phyloP scores from a whole-genome alignment of 2,113 vertebrate genomes.

The Zeus faber region DNA sequence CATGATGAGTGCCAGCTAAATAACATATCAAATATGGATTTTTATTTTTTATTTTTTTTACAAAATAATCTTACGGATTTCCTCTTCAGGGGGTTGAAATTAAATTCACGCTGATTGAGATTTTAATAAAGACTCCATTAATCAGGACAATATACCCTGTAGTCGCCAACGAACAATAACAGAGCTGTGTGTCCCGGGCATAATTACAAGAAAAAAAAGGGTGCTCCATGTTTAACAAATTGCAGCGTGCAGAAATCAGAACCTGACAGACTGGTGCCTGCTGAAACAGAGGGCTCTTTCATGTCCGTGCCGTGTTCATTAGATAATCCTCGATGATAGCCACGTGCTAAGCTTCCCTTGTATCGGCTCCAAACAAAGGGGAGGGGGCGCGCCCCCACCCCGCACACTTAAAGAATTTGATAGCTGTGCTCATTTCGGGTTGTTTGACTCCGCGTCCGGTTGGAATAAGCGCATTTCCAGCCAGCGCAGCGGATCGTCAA shows the following conservation, averaged over 20 bases:
- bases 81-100: no score
- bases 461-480: no score
- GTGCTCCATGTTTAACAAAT: slow-evolving; percentile 29
- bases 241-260: slow-evolving; percentile 27
- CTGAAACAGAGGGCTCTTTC: slow-evolving; percentile 51
- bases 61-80: no score
- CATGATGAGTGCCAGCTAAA: no score
- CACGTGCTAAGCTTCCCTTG: slow-evolving; percentile 43
- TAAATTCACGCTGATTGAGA: no score
- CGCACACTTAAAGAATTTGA: slow-evolving; percentile 35
- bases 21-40: no score
- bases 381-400: slow-evolving; percentile 32
- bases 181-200: no score
- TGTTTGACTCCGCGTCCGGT: slow-evolving; percentile 9
- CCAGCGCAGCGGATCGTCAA: not conserved
- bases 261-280: slow-evolving; percentile 31
- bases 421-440: slow-evolving; percentile 23
- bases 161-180: no score
- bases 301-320: slow-evolving; percentile 50
- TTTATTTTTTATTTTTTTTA: no score
- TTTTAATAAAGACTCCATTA: no score
- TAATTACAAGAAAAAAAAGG: not conserved
- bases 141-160: no score
- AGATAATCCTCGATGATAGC: slow-evolving; percentile 58
- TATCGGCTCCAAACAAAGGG: slow-evolving; percentile 50